Evolutionary conservation across 2,113 vertebrate genomes (phyloP).

Genomic region (Panthera tigris): DNA sequence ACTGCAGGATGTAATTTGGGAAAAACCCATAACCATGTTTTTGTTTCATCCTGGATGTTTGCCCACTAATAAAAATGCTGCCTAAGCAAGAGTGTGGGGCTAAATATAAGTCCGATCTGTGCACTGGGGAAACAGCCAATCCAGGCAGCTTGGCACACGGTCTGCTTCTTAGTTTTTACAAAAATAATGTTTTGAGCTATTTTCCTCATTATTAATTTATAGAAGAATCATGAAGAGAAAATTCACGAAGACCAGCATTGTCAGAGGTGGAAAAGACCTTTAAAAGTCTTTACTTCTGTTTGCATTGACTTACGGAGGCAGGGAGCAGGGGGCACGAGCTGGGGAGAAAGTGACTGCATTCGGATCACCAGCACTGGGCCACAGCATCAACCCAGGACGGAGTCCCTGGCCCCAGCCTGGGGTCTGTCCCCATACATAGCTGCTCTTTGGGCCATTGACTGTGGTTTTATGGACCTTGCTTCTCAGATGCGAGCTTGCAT

Average conservation of each 20-base stretch:
- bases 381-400: accelerated
- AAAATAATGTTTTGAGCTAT: neutral
- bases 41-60: neutral
- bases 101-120: neutral
- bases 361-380: accelerated
- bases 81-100: neutral
- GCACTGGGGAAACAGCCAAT: accelerated
- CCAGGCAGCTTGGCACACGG: neutral
- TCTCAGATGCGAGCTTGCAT: neutral
- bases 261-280: neutral
- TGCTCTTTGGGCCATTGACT: accelerated
- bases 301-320: accelerated
- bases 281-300: neutral
- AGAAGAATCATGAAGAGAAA: neutral
- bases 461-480: accelerated
- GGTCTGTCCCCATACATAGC: too few relatives aligned
- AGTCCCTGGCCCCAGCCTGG: accelerated
- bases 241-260: neutral
- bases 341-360: too few relatives aligned
- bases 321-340: accelerated
- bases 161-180: neutral
- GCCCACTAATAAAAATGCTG: neutral
- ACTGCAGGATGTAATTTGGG: neutral
- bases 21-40: neutral
- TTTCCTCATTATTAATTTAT: neutral